phyloP scores from a whole-genome alignment of 92 coral and sea anemone species.

The Phenganax marumi region DNA sequence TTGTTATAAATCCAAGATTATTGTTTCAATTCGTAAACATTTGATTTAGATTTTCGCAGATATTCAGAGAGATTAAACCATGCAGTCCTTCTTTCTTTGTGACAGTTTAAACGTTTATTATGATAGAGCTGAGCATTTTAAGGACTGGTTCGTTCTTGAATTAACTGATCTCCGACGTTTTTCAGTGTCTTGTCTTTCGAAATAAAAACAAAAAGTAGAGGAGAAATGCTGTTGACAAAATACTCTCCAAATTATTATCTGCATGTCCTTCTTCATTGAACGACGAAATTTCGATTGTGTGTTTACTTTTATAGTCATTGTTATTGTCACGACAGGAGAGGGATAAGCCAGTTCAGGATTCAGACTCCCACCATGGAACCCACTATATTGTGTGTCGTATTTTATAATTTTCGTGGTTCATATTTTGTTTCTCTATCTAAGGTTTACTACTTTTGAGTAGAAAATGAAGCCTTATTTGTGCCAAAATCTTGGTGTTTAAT shows the following conservation, averaged over 20 bases:
- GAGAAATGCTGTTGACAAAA: background rate
- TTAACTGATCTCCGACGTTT: background rate
- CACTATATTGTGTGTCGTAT: too few relatives aligned
- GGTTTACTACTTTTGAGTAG: background rate
- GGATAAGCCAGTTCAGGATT: background rate
- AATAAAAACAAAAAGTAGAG: background rate
- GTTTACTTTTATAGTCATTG: background rate
- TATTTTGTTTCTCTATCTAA: background rate
- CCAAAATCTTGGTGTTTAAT: background rate
- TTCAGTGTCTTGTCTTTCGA: background rate
- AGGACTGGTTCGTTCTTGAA: too few relatives aligned
- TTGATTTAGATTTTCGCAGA: background rate
- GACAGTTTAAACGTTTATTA: conserved; percentile 19
- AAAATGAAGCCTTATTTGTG: background rate
- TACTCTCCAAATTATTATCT: background rate
- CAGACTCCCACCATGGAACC: too few relatives aligned
- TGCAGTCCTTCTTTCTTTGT: background rate
- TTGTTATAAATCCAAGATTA: background rate
- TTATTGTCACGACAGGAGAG: background rate
- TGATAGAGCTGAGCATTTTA: background rate
- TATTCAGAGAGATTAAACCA: conserved; percentile 6
- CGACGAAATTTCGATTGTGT: conserved; percentile 7
- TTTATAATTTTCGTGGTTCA: background rate
- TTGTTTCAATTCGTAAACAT: background rate
- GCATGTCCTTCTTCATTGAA: background rate